phyloP scores from a whole-genome alignment of 2,888 invertebrate species.

The Chrysotoxum bicinctum region DNA sequence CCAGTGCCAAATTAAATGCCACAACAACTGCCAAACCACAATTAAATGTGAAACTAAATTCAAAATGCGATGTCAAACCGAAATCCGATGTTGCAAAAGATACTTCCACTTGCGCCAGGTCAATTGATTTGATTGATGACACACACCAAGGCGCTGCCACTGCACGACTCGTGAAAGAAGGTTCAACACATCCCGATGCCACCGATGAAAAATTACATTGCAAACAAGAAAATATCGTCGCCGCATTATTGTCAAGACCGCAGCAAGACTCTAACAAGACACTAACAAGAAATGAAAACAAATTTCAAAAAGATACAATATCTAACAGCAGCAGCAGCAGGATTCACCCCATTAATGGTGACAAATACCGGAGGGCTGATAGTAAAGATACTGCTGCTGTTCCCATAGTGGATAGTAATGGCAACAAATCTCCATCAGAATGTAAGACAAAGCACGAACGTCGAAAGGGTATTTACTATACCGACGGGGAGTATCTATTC shows the following conservation, averaged over 20 bases:
- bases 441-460: constrained; percentile 60
- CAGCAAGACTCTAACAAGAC: constrained; percentile 55
- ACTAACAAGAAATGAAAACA: constrained; percentile 70
- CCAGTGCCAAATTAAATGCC: constrained; percentile 49
- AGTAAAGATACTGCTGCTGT: constrained; percentile 20
- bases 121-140: constrained; percentile 76
- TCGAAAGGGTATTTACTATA: constrained; percentile 75
- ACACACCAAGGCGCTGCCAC: constrained; percentile 20
- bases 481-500: constrained; percentile 76
- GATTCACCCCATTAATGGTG: constrained; percentile 58
- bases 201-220: constrained; percentile 61
- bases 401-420: constrained; percentile 36
- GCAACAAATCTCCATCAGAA: constrained; percentile 66
- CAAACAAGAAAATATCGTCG: constrained; percentile 63
- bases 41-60: constrained; percentile 53
- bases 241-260: constrained; percentile 21
- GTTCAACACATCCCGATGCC: background rate
- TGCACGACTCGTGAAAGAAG: background rate
- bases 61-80: constrained; percentile 22
- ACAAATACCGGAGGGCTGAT: constrained; percentile 58
- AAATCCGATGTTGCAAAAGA: constrained; percentile 74
- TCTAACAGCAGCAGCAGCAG: constrained; percentile 23
- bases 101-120: constrained; percentile 76
- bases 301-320: constrained; percentile 55
- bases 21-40: constrained; percentile 52